Percentiles rank a stretch among this genome's conserved stretches.
Evolutionary conservation across 2,888 invertebrate species (phyloP).

Genomic region (Harpalus rubripes): DNA sequence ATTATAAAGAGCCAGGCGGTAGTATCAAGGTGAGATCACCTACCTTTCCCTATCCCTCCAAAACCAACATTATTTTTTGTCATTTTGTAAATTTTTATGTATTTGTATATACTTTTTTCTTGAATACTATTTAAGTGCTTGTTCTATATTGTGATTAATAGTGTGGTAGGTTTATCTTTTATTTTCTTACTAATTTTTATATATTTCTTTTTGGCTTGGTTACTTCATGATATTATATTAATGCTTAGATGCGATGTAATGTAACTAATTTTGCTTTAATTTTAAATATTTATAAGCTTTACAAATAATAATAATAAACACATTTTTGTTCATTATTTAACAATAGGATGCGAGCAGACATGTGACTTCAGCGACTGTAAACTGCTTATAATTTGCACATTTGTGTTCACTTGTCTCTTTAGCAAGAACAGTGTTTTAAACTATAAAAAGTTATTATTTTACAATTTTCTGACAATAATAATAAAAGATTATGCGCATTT

Average conservation of each 20-base stretch:
- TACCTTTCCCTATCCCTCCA: conserved; percentile 11
- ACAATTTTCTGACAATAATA: too few relatives aligned
- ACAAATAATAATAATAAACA: too few relatives aligned
- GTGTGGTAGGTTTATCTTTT: conserved; percentile 31
- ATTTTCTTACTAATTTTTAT: conserved; percentile 19
- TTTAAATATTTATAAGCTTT: not conserved
- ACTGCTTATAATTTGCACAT: too few relatives aligned
- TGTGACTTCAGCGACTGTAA: too few relatives aligned
- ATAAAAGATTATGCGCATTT: too few relatives aligned
- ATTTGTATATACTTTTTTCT: not conserved
- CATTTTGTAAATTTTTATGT: conserved; percentile 19
- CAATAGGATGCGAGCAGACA: too few relatives aligned
- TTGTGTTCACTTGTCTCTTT: too few relatives aligned
- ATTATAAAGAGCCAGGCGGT: conserved; percentile 93
- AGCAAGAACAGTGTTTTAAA: too few relatives aligned
- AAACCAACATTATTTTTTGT: conserved; percentile 15
- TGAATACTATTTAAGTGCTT: conserved; percentile 4
- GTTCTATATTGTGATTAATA: not conserved
- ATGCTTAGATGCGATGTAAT: not conserved
- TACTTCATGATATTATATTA: not conserved
- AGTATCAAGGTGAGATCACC: conserved; percentile 88
- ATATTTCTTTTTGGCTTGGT: not conserved
- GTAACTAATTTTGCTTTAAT: not conserved
- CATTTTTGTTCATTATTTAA: too few relatives aligned
- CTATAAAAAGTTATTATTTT: too few relatives aligned